Evolutionary conservation across 2,797 vertebrate species (phyloP).

Genomic region (Mycteria americana): DNA sequence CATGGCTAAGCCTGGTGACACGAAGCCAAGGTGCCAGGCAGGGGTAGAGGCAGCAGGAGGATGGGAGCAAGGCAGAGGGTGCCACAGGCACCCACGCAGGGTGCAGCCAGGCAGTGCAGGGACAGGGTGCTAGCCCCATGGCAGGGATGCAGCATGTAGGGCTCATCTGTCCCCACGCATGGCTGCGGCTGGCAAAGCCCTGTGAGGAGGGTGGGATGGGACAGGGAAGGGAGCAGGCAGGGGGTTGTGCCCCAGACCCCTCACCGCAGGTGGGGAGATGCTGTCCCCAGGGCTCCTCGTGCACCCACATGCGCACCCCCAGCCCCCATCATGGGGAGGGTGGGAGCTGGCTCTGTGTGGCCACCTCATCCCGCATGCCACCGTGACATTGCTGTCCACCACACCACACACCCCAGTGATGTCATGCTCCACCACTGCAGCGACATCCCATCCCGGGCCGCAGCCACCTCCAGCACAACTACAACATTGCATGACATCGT

Average conservation of each 20-base stretch:
- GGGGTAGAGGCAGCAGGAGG: neutral
- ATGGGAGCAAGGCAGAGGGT: neutral
- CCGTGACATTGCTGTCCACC: neutral
- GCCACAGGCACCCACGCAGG: rapidly evolving
- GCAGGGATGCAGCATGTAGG: neutral
- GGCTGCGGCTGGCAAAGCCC: neutral
- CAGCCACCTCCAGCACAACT: neutral
- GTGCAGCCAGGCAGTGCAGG: neutral
- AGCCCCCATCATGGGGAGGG: neutral
- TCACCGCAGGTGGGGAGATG: neutral
- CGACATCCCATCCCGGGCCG: neutral
- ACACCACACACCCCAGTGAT: neutral
- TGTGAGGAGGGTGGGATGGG: neutral
- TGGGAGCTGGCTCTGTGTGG: neutral
- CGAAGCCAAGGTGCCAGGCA: neutral
- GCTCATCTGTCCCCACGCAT: rapidly evolving
- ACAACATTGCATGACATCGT: rapidly evolving
- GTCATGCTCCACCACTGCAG: constrained; percentile 7
- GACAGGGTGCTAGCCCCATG: neutral
- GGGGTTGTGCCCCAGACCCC: rapidly evolving
- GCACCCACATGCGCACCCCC: neutral
- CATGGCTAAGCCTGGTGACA: neutral
- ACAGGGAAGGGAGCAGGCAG: neutral
- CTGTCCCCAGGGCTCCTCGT: neutral
- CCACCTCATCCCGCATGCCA: rapidly evolving